These are phyloP conservation scores for Drosophila flavopinicola DNA, from an alignment of 2,888 invertebrate species.

Conservation along the genomic window DNA sequence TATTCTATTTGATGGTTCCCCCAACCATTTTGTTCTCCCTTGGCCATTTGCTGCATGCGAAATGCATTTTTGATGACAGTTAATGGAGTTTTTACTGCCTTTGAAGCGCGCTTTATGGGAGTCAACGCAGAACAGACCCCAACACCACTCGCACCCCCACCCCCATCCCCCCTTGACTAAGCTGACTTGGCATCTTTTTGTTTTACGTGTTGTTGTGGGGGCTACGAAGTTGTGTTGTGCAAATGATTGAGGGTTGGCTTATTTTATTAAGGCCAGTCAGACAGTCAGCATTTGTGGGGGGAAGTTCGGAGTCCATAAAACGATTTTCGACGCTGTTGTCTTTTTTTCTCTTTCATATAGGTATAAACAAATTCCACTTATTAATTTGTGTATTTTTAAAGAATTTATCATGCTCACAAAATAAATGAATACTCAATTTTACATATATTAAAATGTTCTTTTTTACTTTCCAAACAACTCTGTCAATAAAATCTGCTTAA, in stretches of 20 bases:
- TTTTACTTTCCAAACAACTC: too few relatives aligned
- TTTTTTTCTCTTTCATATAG: too few relatives aligned
- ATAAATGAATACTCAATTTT: not conserved
- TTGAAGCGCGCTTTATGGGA: slow-evolving; percentile 58
- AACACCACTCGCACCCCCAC: not conserved
- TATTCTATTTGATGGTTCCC: slow-evolving; percentile 70
- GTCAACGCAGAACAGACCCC: slow-evolving; percentile 7
- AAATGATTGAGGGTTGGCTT: slow-evolving; percentile 55
- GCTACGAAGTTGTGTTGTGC: slow-evolving; percentile 23
- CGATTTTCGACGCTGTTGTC: too few relatives aligned
- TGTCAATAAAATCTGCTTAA: too few relatives aligned
- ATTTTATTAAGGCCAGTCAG: slow-evolving; percentile 50
- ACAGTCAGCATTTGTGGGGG: slow-evolving; percentile 21
- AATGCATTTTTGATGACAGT: slow-evolving; percentile 82
- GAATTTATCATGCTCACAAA: not conserved
- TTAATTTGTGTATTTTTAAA: slow-evolving; percentile 13
- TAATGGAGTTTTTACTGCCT: slow-evolving; percentile 80
- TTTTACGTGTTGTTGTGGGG: slow-evolving; percentile 28
- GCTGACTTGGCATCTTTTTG: slow-evolving; percentile 64
- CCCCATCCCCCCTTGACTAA: not conserved
- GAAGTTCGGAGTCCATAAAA: slow-evolving; percentile 28
- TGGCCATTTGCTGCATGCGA: slow-evolving; percentile 64
- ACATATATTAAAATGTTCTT: too few relatives aligned
- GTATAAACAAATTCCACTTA: too few relatives aligned
- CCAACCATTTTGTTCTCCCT: not conserved